Percentiles rank a stretch among this genome's conserved stretches.
Conservation (phyloP, 2,797 vertebrate genomes). For the Siniperca undulata region DNA sequence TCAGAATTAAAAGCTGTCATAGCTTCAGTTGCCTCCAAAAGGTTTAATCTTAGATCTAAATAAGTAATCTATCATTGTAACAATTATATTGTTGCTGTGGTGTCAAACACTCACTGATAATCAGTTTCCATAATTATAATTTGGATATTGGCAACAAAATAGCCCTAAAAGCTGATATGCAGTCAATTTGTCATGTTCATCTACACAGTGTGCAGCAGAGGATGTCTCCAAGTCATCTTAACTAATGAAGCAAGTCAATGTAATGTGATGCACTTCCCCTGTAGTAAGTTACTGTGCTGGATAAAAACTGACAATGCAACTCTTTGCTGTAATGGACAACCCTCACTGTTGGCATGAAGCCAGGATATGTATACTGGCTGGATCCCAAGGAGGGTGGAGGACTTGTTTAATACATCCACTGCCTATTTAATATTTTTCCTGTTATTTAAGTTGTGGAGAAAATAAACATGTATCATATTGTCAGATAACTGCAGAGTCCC, state of each 20-base stretch:
- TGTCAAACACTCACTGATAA: slow-evolving; percentile 32
- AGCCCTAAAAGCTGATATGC: slow-evolving; percentile 23
- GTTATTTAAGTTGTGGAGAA: slow-evolving; percentile 22
- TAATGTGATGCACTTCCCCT: slow-evolving; percentile 63
- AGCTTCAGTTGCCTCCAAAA: slow-evolving; percentile 12
- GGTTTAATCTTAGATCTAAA: slow-evolving; percentile 25
- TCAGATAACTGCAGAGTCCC: not conserved
- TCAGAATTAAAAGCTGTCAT: slow-evolving; percentile 48
- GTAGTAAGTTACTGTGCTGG: slow-evolving; percentile 51
- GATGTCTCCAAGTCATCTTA: slow-evolving; percentile 54
- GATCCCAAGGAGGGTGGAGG: slow-evolving; percentile 40
- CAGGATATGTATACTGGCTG: slow-evolving; percentile 57
- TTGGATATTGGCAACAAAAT: slow-evolving; percentile 19
- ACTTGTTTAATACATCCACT: slow-evolving; percentile 31
- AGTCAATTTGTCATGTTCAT: slow-evolving; percentile 45
- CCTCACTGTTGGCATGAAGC: slow-evolving; percentile 46
- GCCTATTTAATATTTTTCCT: not conserved
- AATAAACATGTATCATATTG: slow-evolving; percentile 17
- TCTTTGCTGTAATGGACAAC: slow-evolving; percentile 63
- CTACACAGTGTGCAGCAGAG: slow-evolving; percentile 28
- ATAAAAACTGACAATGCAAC: slow-evolving; percentile 68
- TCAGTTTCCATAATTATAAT: slow-evolving; percentile 38
- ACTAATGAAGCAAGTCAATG: slow-evolving; percentile 64
- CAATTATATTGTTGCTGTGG: slow-evolving; percentile 28
- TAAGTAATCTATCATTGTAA: slow-evolving; percentile 28